These are phyloP conservation scores for Leucopternis melanops DNA, from an alignment of 2,113 vertebrate species.

Conservation along the genomic window DNA sequence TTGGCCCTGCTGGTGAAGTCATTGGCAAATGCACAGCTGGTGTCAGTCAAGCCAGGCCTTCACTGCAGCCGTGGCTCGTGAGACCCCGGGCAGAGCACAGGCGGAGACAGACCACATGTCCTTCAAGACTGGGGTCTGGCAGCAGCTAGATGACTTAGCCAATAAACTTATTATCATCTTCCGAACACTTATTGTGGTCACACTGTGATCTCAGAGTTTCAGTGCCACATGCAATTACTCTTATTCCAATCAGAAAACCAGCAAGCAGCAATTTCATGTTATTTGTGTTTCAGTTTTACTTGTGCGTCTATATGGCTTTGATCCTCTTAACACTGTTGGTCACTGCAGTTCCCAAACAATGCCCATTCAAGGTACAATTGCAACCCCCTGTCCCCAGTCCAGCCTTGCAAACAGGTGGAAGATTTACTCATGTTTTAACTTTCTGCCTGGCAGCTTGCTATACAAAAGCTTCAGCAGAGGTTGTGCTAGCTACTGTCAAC, in stretches of 20 bases:
- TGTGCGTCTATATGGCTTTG: neutral
- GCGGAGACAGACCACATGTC: neutral
- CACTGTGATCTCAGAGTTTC: neutral
- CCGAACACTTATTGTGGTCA: neutral
- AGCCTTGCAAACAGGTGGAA: neutral
- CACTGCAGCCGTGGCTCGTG: accelerated
- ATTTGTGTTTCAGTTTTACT: neutral
- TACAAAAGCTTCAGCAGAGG: neutral
- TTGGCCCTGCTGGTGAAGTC: neutral
- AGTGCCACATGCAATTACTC: neutral
- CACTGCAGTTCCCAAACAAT: accelerated
- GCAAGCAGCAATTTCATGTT: neutral
- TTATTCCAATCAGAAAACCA: neutral
- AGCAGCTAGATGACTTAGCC: neutral
- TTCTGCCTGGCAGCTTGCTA: neutral
- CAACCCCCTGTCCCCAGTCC: neutral
- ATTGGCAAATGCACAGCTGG: neutral
- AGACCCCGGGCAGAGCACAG: neutral
- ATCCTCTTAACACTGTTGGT: neutral
- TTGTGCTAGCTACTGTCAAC: neutral
- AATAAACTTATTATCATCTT: neutral
- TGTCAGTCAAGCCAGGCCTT: neutral
- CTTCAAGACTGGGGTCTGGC: neutral
- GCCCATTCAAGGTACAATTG: neutral
- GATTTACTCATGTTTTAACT: neutral